Percentiles rank a stretch among this genome's conserved stretches.
phyloP scores from a whole-genome alignment of 2,888 invertebrate species.

The Drosophila testacea region DNA sequence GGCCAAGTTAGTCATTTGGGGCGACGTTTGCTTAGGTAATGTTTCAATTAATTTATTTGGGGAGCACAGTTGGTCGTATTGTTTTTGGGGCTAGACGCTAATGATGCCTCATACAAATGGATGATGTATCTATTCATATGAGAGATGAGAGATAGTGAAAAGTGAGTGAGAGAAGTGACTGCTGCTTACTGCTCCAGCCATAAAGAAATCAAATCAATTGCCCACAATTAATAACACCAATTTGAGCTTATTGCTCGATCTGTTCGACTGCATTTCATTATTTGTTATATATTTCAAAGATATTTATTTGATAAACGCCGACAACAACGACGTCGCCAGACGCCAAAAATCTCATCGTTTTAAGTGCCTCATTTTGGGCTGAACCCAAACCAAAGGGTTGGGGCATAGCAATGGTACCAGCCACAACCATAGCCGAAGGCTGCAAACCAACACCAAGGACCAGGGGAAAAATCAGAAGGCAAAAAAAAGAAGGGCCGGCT shows the following conservation, averaged over 20 bases:
- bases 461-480: conserved; percentile 12
- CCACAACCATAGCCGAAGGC: conserved; percentile 60
- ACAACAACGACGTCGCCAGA: conserved; percentile 61
- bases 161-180: conserved; percentile 10
- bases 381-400: conserved; percentile 39
- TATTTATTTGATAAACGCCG: conserved; percentile 80
- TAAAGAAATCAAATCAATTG: conserved; percentile 77
- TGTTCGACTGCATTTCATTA: conserved; percentile 73
- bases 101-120: conserved; percentile 48
- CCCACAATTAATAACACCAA: conserved; percentile 76
- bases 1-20: conserved; percentile 27
- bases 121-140: conserved; percentile 47
- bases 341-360: conserved; percentile 81
- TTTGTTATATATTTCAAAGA: conserved; percentile 80
- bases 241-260: conserved; percentile 51
- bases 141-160: conserved; percentile 9
- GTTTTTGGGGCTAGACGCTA: conserved; percentile 54
- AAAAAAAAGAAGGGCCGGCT: conserved; percentile 54
- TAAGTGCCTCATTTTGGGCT: conserved; percentile 75
- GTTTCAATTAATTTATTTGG: conserved; percentile 79
- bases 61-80: conserved; percentile 36
- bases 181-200: conserved; percentile 34
- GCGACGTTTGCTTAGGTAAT: conserved; percentile 79
- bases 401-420: conserved; percentile 16
- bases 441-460: conserved; percentile 56